Evolutionary conservation across 2,797 vertebrate genomes (phyloP), one percentile per base, ranked within the genome.

Genomic region (Alcedo quadribrachys): DNA sequence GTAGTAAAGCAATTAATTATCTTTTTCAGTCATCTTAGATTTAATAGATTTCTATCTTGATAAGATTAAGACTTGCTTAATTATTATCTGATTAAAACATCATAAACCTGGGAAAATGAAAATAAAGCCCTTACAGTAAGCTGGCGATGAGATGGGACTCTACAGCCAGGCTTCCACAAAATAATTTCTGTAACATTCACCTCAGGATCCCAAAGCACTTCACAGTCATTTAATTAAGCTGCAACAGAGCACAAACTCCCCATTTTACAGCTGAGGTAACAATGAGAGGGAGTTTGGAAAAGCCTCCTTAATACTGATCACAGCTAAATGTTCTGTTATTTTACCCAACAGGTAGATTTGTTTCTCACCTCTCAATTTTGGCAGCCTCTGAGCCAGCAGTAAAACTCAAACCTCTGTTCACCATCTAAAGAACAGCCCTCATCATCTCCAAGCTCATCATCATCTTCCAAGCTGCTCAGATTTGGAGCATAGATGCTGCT

Each of bases 61-160:
- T 82, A 78, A 83, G 51, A 91, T 92, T 89, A 95, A 93, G 78
- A 77, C 77, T 89, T 81, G 82, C 87, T 96, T 95, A 93, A 94
- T 92, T 95, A 85, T 87, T 79, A 20, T 50, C 74, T 95, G 84
- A 92, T 94, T 92, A 95, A 95, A 95, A 94, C 81, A 94, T 73
- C 95, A 92, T 91, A 93, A 95, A 96, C 48, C 32, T 85, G 25
- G n/a, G 53, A 94, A 95, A 93, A 89, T 88, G 80, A 89, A 88
- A 95, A 78, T 66, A 87, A 82, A 85, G 54, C 35, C 61, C 86
- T 88, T 87, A 82, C 61, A 92, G 90, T 80, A 90, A 91, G 66
- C 22, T 43, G n/a, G 35, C 85, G 77, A 89, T 78, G 60, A 78
- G 79, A 74, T 61, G 67, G 80, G 82, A 93, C 82, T 92, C 89